Percentiles rank a stretch among this genome's conserved stretches.
These are phyloP conservation scores for Hemibagrus guttatus DNA, from an alignment of 2,797 vertebrate species.

Conservation along the genomic window DNA sequence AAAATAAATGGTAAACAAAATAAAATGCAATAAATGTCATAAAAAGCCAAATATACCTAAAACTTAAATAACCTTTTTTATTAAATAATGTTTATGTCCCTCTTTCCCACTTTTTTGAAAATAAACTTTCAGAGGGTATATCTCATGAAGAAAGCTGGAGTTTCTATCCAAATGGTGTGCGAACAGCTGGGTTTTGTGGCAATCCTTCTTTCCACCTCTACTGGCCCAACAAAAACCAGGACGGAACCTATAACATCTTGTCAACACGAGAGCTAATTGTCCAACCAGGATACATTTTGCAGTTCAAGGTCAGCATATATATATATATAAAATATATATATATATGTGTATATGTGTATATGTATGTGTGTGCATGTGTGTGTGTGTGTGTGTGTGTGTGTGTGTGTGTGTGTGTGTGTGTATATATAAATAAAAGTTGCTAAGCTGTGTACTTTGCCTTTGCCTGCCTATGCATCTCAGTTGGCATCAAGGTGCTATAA, in stretches of 20 bases:
- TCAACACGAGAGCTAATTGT: slow-evolving; percentile 96
- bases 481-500: too few species aligned
- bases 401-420: too few species aligned
- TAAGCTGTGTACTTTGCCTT: too few species aligned
- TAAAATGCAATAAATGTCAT: not conserved
- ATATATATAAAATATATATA: too few species aligned
- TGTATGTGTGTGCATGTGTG: too few species aligned
- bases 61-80: not conserved
- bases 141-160: slow-evolving; percentile 99
- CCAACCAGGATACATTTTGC: slow-evolving; percentile 96
- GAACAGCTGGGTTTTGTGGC: slow-evolving; percentile 97
- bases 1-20: not conserved
- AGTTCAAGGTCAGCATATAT: slow-evolving; percentile 87
- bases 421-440: too few species aligned
- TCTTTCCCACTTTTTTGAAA: not conserved
- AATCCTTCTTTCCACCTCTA: slow-evolving; percentile 98
- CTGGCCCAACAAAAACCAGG: slow-evolving; percentile 98
- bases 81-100: not conserved
- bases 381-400: too few species aligned
- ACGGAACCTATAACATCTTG: slow-evolving; percentile 92
- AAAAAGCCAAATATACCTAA: not conserved
- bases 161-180: slow-evolving; percentile 96
- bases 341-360: too few species aligned
- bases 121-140: slow-evolving; percentile 79
- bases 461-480: too few species aligned